A percentile compares a stretch with the other conserved stretches of the same genome.
These are phyloP conservation scores for Tachypleus tridentatus DNA, from an alignment of 1,140 invertebrate genomes.

Conservation along the genomic window DNA sequence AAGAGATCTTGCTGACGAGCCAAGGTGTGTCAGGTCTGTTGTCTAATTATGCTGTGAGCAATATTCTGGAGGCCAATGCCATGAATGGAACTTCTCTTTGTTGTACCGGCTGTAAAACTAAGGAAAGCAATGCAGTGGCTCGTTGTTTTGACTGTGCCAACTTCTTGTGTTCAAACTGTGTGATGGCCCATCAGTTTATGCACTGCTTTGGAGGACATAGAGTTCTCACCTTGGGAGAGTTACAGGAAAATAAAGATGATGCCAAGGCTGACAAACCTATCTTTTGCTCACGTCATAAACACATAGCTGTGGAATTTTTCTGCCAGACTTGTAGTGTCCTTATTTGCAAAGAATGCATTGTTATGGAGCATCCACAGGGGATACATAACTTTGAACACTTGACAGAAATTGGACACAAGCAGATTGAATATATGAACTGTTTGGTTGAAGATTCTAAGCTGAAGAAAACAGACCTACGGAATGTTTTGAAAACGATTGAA, in stretches of 20 bases:
- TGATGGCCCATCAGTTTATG: constrained; percentile 97
- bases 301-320: constrained; percentile 76
- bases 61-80: constrained; percentile 34
- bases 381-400: constrained; percentile 81
- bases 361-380: constrained; percentile 75
- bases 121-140: constrained; percentile 69
- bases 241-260: constrained; percentile 47
- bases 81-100: constrained; percentile 23
- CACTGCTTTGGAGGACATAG: constrained; percentile 95
- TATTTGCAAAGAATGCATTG: constrained; percentile 87
- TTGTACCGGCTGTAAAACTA: constrained; percentile 77
- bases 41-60: constrained; percentile 52
- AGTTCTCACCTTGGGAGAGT: constrained; percentile 75
- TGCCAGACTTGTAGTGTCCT: constrained; percentile 78
- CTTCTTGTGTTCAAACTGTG: constrained; percentile 89
- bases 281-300: constrained; percentile 77
- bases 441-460: constrained; percentile 67
- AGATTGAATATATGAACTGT: constrained; percentile 66
- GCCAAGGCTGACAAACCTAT: constrained; percentile 46
- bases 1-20: constrained; percentile 47
- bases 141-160: constrained; percentile 88
- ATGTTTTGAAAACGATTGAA: constrained; percentile 70
- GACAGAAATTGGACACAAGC: constrained; percentile 61
- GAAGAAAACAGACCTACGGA: constrained; percentile 70
- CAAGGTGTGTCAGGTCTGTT: constrained; percentile 47